Conservation (phyloP, 2,113 vertebrate genomes). For the Microcebus ravelobensis region DNA sequence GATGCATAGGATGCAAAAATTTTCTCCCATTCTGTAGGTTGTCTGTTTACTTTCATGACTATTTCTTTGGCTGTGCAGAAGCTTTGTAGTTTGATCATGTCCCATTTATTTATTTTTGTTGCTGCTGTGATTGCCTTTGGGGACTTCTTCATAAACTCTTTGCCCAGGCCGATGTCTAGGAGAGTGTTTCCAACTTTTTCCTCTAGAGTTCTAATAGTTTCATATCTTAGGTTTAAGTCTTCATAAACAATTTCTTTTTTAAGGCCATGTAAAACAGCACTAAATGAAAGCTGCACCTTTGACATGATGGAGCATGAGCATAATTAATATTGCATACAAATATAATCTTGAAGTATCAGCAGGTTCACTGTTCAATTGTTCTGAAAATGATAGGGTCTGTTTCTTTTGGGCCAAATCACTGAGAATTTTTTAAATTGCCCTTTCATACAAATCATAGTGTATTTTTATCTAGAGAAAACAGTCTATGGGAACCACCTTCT, state of each 20-base stretch:
- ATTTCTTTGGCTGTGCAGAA: no score
- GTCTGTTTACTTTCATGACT: no score
- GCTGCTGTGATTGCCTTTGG: no score
- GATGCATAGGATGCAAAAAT: no score
- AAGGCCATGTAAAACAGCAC: not conserved
- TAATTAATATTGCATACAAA: constrained; percentile 45
- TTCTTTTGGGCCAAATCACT: constrained; percentile 49
- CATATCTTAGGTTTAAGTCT: no score
- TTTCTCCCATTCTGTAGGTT: no score
- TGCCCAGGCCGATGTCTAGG: no score
- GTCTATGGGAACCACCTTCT: constrained; percentile 73
- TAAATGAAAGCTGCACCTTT: constrained; percentile 6
- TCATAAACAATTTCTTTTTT: constrained; percentile 22
- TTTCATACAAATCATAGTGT: constrained; percentile 67
- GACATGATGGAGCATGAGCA: not conserved
- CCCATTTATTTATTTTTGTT: no score
- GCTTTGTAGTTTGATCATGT: no score
- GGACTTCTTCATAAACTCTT: no score
- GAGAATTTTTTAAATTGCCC: constrained; percentile 48
- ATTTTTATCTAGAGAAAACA: constrained; percentile 79
- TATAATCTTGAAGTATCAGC: constrained; percentile 15
- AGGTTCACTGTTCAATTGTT: constrained; percentile 47
- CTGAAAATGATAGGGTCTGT: constrained; percentile 61
- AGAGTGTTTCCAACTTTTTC: no score
- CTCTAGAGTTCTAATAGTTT: no score